phyloP scores from a whole-genome alignment of 2,113 vertebrate genomes.

The Gobio gobio region DNA sequence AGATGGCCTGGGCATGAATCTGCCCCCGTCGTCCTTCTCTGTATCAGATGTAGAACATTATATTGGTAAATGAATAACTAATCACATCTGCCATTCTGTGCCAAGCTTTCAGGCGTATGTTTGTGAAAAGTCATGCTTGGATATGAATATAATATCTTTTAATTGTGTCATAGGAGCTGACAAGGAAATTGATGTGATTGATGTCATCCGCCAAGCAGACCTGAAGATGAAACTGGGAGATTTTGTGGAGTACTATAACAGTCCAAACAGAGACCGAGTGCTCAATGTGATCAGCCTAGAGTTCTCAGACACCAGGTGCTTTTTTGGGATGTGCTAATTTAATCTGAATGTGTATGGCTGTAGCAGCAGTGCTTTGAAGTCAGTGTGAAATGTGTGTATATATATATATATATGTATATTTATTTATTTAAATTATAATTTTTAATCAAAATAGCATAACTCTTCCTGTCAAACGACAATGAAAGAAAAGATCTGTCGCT shows the following conservation, averaged over 20 bases:
- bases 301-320: slow-evolving; percentile 92
- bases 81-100: background rate
- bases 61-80: slow-evolving; percentile 79
- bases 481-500: too few species aligned
- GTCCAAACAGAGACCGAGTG: slow-evolving; percentile 84
- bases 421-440: too few species aligned
- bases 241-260: slow-evolving; percentile 89
- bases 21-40: slow-evolving; percentile 85
- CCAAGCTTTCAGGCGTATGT: background rate
- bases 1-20: slow-evolving; percentile 91
- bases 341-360: background rate
- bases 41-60: slow-evolving; percentile 88
- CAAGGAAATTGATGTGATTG: slow-evolving; percentile 93
- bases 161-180: slow-evolving; percentile 78
- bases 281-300: slow-evolving; percentile 94
- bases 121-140: background rate
- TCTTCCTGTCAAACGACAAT: too few species aligned
- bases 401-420: too few species aligned
- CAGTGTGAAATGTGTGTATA: background rate
- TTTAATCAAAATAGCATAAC: too few species aligned
- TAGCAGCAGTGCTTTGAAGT: background rate
- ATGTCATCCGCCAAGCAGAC: slow-evolving; percentile 88
- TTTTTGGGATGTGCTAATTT: background rate
- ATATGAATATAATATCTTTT: background rate
- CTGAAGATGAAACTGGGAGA: slow-evolving; percentile 90